Evolutionary conservation across 2,888 invertebrate genomes (phyloP).

Genomic region (Hypolimnas misippus): DNA sequence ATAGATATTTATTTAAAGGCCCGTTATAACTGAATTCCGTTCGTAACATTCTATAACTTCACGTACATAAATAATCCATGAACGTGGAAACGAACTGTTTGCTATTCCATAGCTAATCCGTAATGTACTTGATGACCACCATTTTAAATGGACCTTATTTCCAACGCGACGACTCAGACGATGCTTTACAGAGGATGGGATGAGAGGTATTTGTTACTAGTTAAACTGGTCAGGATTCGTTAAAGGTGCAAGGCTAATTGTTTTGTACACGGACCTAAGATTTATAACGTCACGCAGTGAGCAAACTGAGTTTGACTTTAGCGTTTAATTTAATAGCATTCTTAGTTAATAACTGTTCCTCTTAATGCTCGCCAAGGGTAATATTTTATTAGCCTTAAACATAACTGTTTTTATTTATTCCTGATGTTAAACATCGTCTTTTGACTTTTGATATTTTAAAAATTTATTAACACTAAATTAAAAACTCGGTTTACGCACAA

Average conservation of each 20-base stretch:
- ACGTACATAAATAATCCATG: conserved; percentile 49
- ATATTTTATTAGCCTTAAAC: no score
- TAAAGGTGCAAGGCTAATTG: conserved; percentile 70
- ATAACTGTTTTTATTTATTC: conserved; percentile 35
- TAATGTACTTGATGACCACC: conserved; percentile 60
- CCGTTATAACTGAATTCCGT: conserved; percentile 29
- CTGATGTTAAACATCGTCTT: no score
- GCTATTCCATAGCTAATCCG: conserved; percentile 65
- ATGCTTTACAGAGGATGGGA: conserved; percentile 22
- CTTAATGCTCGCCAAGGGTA: conserved; percentile 47
- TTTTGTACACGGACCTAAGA: conserved; percentile 59
- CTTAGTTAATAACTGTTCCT: not conserved
- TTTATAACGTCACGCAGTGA: conserved; percentile 66
- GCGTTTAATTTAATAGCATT: conserved; percentile 7
- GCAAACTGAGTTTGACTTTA: conserved; percentile 17
- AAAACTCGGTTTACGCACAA: no score
- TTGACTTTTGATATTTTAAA: no score
- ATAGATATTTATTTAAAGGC: conserved; percentile 22
- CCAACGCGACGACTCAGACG: conserved; percentile 31
- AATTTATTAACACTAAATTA: no score
- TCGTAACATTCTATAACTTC: conserved; percentile 33
- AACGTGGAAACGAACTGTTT: conserved; percentile 51
- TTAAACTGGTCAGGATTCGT: conserved; percentile 50
- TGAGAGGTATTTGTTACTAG: conserved; percentile 34
- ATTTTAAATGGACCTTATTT: conserved; percentile 46